These are phyloP conservation scores for Nineta flava DNA, from an alignment of 2,888 invertebrate species.

Conservation along the genomic window DNA sequence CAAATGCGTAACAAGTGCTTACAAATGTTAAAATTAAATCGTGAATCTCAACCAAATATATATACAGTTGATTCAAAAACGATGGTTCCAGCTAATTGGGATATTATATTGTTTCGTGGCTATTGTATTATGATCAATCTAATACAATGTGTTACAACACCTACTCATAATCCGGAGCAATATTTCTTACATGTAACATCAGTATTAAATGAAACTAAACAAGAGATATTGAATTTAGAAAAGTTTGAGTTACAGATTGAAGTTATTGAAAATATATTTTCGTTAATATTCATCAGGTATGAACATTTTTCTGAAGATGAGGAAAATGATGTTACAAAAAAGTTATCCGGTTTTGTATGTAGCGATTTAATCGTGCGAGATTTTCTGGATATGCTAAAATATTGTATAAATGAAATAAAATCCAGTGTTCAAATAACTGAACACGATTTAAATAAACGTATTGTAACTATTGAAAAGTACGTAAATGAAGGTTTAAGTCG, in stretches of 20 bases:
- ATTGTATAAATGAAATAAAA: conserved; percentile 30
- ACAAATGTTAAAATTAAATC: conserved; percentile 3
- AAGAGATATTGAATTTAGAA: conserved; percentile 31
- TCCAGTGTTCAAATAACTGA: conserved; percentile 20
- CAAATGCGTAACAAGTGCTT: background rate
- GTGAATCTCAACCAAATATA: background rate
- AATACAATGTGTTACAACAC: background rate
- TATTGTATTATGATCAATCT: conserved; percentile 4
- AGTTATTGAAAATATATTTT: conserved; percentile 56
- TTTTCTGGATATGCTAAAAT: conserved; percentile 37
- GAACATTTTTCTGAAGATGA: conserved; percentile 41
- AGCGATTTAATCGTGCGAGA: conserved; percentile 40
- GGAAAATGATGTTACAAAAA: conserved; percentile 25
- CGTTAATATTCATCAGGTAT: conserved; percentile 47
- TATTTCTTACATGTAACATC: conserved; percentile 24
- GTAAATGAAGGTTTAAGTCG: conserved; percentile 58
- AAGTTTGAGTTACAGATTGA: conserved; percentile 37
- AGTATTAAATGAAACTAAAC: conserved; percentile 32
- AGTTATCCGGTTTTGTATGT: conserved; percentile 34
- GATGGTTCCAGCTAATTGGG: background rate
- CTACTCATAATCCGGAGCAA: conserved; percentile 1
- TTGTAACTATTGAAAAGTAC: conserved; percentile 23
- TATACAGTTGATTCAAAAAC: background rate
- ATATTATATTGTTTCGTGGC: conserved; percentile 1
- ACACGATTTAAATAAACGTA: conserved; percentile 9